phyloP scores from a whole-genome alignment of 2,113 vertebrate genomes.

The Porphyrio hochstetteri region DNA sequence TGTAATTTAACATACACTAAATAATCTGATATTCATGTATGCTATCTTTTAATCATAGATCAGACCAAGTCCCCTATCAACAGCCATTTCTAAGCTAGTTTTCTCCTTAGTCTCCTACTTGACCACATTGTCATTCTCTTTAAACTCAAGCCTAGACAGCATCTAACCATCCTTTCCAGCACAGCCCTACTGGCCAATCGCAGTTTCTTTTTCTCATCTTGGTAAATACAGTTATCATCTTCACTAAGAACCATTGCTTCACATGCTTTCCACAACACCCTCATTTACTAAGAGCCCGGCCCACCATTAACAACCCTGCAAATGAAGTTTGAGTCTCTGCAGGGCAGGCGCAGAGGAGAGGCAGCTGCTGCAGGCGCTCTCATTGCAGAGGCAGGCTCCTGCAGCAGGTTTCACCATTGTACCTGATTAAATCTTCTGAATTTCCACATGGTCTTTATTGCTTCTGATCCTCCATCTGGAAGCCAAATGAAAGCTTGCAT shows the following conservation, averaged over 20 bases:
- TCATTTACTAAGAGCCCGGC: not conserved
- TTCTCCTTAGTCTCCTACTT: not conserved
- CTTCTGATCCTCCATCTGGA: slow-evolving; percentile 12
- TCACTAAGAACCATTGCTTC: not conserved
- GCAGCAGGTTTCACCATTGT: not conserved
- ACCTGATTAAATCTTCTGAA: not conserved
- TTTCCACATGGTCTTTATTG: not conserved
- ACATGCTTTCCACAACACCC: not conserved
- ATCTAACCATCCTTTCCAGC: not conserved
- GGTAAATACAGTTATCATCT: not conserved
- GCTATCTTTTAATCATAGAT: not conserved
- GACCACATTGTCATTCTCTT: not conserved
- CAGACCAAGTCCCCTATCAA: not conserved
- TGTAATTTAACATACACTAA: not conserved
- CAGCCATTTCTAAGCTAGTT: not conserved
- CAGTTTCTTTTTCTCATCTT: not conserved
- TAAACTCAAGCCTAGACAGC: not conserved
- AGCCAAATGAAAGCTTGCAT: not conserved
- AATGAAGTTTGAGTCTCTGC: no score
- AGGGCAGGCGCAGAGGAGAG: not conserved
- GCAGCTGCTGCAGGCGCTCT: not conserved
- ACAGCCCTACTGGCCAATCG: not conserved
- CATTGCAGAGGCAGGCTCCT: not conserved
- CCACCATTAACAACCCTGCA: not conserved
- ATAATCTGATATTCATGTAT: not conserved